Base-by-base conservation (phyloP, 2,888 invertebrate genomes). In the Aethes cnicana region DNA sequence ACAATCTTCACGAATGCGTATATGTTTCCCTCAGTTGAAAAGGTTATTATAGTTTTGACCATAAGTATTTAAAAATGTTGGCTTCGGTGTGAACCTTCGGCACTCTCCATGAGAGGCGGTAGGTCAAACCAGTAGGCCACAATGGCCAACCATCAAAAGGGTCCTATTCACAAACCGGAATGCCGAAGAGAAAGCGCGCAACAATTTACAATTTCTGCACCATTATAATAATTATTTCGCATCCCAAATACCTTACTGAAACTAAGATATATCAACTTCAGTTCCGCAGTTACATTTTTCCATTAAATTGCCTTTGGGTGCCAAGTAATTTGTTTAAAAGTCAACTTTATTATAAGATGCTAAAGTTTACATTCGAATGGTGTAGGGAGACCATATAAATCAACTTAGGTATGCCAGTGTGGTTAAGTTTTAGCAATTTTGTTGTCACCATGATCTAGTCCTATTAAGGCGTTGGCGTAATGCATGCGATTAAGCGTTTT, bases 341-440 rank as follows among this genome's bases (percentile, higher is more conserved):
- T n/a, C 2, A 21, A 30, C 9, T 23, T 9, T 43, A 23, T 4
- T 3, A 1, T n/a, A 14, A 1, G 28, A 9, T 9, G 1, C 2
- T 4, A 4, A 11, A 17, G 28, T 42, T 23, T 23, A 11, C 16
- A 4, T 30, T 43, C 8, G 36, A 63, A 54, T 64, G 25, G 56
- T 53, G 43, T 52, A 52, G 58, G 41, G 30, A 26, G 33, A 43
- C 33, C 37, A 52, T 32, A 75, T 81, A 80, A 82, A 82, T 82
- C 80, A 80, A 75, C 64, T 59, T 68, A 67, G 71, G 73, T 69
- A 74, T 73, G 72, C 68, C 70, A 72, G 78, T 75, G 74, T 75
- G 74, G 70, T 74, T 72, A 81, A 79, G 77, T 79, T 81, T 81
- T 81, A 75, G 78, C 74, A 81, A 82, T 82, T 81, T 81, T 74